A percentile compares a stretch with the other conserved stretches of the same genome.
These are phyloP conservation scores for Zygogramma bicolorata DNA, from an alignment of 2,888 invertebrate genomes.

Conservation along the genomic window DNA sequence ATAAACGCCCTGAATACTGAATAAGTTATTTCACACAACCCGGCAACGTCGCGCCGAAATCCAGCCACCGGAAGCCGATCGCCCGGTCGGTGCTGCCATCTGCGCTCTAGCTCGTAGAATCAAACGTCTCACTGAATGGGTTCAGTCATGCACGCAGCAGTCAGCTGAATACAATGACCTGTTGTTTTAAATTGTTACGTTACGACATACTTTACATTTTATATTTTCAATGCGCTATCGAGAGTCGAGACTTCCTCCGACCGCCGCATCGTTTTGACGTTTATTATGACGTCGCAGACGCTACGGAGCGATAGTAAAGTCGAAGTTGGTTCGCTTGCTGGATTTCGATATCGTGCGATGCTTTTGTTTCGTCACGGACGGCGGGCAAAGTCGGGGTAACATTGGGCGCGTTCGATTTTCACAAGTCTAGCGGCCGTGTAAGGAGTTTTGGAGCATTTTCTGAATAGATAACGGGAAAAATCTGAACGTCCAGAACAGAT, in stretches of 20 bases:
- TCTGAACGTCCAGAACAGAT: not conserved
- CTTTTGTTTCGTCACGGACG: not conserved
- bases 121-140: slow-evolving; percentile 36
- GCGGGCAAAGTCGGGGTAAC: not conserved
- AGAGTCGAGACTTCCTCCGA: slow-evolving; percentile 11
- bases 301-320: not conserved
- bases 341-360: not conserved
- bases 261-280: slow-evolving; percentile 3
- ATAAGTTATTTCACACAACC: too few species aligned
- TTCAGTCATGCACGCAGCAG: slow-evolving; percentile 46
- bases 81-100: slow-evolving; percentile 42
- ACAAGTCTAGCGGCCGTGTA: not conserved
- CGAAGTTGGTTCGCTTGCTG: not conserved
- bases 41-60: slow-evolving; percentile 24
- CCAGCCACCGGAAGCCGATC: slow-evolving; percentile 20
- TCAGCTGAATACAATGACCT: slow-evolving; percentile 42
- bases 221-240: slow-evolving; percentile 12
- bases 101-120: slow-evolving; percentile 32
- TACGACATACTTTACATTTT: slow-evolving; percentile 40
- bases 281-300: not conserved
- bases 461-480: not conserved
- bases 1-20: too few species aligned
- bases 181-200: slow-evolving; percentile 43
- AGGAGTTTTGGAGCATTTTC: not conserved
- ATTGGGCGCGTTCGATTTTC: not conserved